phyloP scores from a whole-genome alignment of 2,113 vertebrate species.

The Bos indicus region DNA sequence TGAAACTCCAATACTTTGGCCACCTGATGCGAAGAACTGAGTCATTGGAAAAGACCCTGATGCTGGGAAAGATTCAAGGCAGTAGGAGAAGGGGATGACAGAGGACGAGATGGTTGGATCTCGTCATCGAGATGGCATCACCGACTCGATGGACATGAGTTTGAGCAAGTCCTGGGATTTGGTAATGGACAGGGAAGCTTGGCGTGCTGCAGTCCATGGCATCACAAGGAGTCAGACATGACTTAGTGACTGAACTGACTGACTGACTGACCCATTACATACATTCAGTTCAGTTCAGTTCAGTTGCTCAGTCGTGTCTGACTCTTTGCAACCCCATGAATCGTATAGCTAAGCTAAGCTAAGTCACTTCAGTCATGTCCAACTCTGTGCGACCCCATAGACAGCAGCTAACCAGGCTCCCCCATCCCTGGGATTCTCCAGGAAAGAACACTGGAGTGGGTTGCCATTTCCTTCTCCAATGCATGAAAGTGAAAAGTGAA shows the following conservation, averaged over 20 bases:
- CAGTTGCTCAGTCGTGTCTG: too few relatives aligned
- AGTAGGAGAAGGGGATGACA: neutral
- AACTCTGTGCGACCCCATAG: too few relatives aligned
- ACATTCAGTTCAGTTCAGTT: too few relatives aligned
- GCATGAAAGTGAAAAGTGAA: too few relatives aligned
- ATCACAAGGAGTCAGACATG: neutral
- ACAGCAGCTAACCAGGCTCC: fast-evolving
- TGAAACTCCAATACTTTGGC: neutral
- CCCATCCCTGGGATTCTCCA: too few relatives aligned
- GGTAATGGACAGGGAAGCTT: neutral
- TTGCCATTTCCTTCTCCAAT: too few relatives aligned
- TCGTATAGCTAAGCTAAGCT: too few relatives aligned
- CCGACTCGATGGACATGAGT: neutral
- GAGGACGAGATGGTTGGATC: neutral
- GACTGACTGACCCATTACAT: neutral
- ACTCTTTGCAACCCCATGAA: too few relatives aligned
- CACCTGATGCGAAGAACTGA: neutral
- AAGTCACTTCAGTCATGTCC: too few relatives aligned
- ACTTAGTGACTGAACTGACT: neutral
- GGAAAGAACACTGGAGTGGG: too few relatives aligned
- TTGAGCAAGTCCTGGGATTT: neutral
- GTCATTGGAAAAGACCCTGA: neutral
- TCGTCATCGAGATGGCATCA: neutral
- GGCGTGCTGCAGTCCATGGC: fast-evolving
- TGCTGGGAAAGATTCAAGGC: neutral